Conservation (phyloP, 2,797 vertebrate species). For the Falco peregrinus region DNA sequence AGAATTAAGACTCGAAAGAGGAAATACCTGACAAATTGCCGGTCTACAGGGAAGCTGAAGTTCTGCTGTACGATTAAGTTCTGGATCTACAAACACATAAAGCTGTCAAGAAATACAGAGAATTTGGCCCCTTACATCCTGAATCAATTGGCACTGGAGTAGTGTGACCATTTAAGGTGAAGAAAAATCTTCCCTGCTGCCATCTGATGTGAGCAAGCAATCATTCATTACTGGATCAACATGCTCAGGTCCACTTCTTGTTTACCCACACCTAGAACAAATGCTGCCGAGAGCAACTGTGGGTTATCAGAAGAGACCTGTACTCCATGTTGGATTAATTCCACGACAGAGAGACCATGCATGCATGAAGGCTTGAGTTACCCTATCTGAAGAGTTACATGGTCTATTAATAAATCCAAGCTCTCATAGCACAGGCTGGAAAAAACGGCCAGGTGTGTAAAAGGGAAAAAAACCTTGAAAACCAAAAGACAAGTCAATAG, state of each 20-base stretch:
- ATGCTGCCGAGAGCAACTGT: not conserved
- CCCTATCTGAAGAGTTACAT: not conserved
- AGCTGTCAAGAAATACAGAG: not conserved
- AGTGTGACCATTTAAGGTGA: not conserved
- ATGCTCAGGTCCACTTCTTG: not conserved
- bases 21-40: not conserved
- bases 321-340: not conserved
- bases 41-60: not conserved
- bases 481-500: not conserved
- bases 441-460: not conserved
- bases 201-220: not conserved
- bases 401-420: not conserved
- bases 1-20: not conserved
- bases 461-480: not conserved
- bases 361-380: not conserved
- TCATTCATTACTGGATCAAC: not conserved
- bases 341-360: not conserved
- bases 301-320: not conserved
- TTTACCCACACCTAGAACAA: not conserved
- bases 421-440: not conserved
- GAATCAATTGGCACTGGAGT: not conserved
- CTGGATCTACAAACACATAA: not conserved
- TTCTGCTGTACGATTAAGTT: not conserved
- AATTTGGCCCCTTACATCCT: not conserved
- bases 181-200: not conserved